Evolutionary conservation across 2,113 vertebrate species (phyloP), one percentile per base, ranked within the genome.

Genomic region (Zingel zingel): DNA sequence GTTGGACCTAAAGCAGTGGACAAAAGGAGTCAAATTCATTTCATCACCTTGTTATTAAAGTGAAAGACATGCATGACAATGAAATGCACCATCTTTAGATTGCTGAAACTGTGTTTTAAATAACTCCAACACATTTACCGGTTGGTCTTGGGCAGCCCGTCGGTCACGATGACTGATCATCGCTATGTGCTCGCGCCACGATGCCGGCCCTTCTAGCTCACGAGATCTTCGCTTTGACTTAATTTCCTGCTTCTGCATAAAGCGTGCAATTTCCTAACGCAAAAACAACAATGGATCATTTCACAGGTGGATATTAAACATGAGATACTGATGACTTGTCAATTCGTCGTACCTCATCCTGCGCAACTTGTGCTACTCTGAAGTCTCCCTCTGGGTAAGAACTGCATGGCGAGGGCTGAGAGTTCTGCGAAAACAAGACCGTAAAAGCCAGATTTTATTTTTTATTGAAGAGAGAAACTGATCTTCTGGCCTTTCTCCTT

Each of bases 181-280:
- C 0, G 88, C 87, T 74, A 83, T 79, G 69, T 91, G 89, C 47
- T 94, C 93, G 0, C 58, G 80, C 80, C 88, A 90, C 0, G 90
- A 87, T 2, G 63, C 57, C 0, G 84, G 87, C 14, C 85, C 86
- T 21, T 95, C 93, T 0, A 93, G 83, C 59, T 94, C 93, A 12
- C 83, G 81, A 19, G 95, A 95, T 54, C 82, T 39, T 19, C 89
- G 91, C 71, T 95, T 94, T 1, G 92, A 79, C 77, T 93, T 94
- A 0, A 96, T 92, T 86, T 97, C 96, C 76, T 95, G 94, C 62
- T 95, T 95, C 75, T 96, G 96, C 68, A 97, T 96, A 56, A 94
- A 97, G 23, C 83, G 95, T 14, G 96, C 96, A 50, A 96, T 96
- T 91, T 96, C 96, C 96, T 97, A 72, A 0, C 1, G 16, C 1